phyloP scores from a whole-genome alignment of 2,888 invertebrate species.

The Lepidochrysops patricia region DNA sequence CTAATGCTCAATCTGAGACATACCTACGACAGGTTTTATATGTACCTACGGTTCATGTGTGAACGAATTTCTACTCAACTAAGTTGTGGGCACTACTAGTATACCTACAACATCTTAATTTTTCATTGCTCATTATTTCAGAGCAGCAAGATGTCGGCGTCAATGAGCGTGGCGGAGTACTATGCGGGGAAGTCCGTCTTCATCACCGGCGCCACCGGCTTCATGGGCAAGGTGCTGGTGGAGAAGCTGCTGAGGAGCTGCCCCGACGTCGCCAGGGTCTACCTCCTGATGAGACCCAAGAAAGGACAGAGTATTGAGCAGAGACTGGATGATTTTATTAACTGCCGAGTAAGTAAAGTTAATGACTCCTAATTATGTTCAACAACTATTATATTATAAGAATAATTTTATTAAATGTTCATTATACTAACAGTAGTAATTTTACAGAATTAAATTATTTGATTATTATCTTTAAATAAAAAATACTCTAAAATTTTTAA shows the following conservation, averaged over 20 bases:
- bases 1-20: too few species aligned
- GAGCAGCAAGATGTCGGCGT: constrained; percentile 14
- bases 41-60: too few species aligned
- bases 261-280: constrained; percentile 79
- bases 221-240: constrained; percentile 87
- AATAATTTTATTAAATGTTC: too few species aligned
- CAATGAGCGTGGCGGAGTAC: constrained; percentile 68
- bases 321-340: constrained; percentile 75
- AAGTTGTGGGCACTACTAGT: too few species aligned
- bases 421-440: too few species aligned
- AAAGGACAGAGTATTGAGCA: constrained; percentile 77
- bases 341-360: constrained; percentile 55
- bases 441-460: too few species aligned
- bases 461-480: too few species aligned
- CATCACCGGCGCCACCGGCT: constrained; percentile 89
- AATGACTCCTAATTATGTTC: too few species aligned
- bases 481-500: too few species aligned
- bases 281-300: constrained; percentile 82
- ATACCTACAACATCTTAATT: not conserved
- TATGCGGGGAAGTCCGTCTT: constrained; percentile 77
- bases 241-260: constrained; percentile 84
- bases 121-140: not conserved
- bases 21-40: too few species aligned
- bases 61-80: too few species aligned
- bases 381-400: too few species aligned